These are phyloP conservation scores for Notolabrus celidotus DNA, from an alignment of 2,797 vertebrate species.

Conservation along the genomic window DNA sequence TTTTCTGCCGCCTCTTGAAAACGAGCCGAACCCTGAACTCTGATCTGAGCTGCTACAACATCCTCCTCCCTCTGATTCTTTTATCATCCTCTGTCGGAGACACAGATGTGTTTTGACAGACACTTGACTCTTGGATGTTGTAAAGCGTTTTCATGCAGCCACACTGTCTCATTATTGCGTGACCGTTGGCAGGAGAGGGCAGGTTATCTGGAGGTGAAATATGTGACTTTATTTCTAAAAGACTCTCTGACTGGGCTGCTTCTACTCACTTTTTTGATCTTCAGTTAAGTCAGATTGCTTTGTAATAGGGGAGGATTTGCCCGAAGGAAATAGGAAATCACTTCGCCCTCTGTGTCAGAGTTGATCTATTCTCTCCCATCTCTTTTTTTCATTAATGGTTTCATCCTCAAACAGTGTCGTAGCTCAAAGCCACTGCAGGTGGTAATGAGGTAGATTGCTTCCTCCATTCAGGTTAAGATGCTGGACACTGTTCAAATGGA, in stretches of 20 bases:
- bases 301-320: constrained; percentile 20
- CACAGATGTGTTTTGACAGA: constrained; percentile 27
- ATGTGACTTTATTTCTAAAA: constrained; percentile 21
- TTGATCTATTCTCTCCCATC: constrained; percentile 20
- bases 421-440: constrained; percentile 30
- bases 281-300: constrained; percentile 20
- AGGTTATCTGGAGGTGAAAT: constrained; percentile 39
- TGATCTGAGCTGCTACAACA: not conserved
- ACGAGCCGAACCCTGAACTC: constrained; percentile 7
- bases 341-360: not conserved
- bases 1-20: not conserved
- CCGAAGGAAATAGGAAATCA: constrained; percentile 15
- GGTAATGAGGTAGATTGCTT: constrained; percentile 47
- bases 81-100: constrained; percentile 32
- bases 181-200: not conserved
- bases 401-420: constrained; percentile 27
- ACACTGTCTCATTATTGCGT: constrained; percentile 3
- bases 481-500: constrained; percentile 18
- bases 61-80: constrained; percentile 15
- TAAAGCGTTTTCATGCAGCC: constrained; percentile 17
- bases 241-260: not conserved
- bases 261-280: constrained; percentile 1
- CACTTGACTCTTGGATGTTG: constrained; percentile 36
- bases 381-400: constrained; percentile 32
- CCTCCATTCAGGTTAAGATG: constrained; percentile 32